Percentiles rank a stretch among this genome's conserved stretches.
Evolutionary conservation across 2,113 vertebrate genomes (phyloP).

Genomic region (Lophotis ruficrista): DNA sequence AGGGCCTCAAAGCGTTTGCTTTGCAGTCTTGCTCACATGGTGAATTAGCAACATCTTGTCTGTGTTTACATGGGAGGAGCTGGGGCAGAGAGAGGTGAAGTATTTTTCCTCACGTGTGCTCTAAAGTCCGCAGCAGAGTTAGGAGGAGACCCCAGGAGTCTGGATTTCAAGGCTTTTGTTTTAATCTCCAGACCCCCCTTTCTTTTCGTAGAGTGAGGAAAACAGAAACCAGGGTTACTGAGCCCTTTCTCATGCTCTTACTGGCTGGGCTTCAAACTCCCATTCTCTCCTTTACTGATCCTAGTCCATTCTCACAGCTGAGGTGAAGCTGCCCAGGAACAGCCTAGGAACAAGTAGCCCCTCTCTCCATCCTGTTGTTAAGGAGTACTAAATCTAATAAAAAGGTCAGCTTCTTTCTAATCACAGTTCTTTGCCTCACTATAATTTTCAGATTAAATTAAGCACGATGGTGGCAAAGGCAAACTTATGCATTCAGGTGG

Average conservation of each 20-base stretch:
- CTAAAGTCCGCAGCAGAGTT: background rate
- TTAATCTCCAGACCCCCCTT: background rate
- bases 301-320: background rate
- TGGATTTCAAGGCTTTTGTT: background rate
- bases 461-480: background rate
- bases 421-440: background rate
- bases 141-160: background rate
- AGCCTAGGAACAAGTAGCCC: background rate
- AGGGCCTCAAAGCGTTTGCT: fast-evolving
- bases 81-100: background rate
- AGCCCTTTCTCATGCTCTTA: background rate
- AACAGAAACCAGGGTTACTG: background rate
- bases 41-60: fast-evolving
- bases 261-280: background rate
- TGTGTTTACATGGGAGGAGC: background rate
- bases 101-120: fast-evolving
- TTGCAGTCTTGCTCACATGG: background rate
- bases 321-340: background rate
- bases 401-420: background rate
- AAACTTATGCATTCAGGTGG: background rate
- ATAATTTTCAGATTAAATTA: background rate
- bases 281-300: background rate
- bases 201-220: background rate
- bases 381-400: background rate
- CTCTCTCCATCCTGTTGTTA: background rate